A percentile compares a stretch with the other conserved stretches of the same genome.
Conservation (phyloP, 1,140 invertebrate species). For the Panagrolaimus sp. region DNA sequence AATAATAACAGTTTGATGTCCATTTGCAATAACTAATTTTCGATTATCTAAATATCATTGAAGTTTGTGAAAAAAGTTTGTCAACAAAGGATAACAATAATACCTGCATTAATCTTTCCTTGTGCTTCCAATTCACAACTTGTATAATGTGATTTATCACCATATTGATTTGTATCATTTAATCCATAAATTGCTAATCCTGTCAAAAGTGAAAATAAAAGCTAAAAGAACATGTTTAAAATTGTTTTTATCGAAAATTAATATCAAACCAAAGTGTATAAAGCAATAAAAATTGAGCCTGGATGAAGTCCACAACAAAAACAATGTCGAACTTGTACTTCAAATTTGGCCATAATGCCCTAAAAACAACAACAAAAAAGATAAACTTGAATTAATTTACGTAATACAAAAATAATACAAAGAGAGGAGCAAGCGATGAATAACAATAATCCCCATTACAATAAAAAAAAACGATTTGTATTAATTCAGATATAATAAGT, state of each 20-base stretch:
- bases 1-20: conserved; percentile 45
- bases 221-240: conserved; percentile 22
- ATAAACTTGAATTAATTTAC: no score
- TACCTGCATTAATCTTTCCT: conserved; percentile 47
- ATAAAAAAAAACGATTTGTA: no score
- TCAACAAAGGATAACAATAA: no score
- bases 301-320: conserved; percentile 53
- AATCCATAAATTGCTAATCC: conserved; percentile 49
- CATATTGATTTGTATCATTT: conserved; percentile 47
- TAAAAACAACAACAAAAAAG: not conserved
- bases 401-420: no score
- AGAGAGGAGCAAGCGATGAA: no score
- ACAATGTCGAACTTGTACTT: conserved; percentile 54
- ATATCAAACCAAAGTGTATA: conserved; percentile 53
- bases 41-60: conserved; percentile 52
- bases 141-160: conserved; percentile 46
- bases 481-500: no score
- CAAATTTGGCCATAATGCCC: conserved; percentile 52
- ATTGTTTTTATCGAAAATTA: conserved; percentile 19
- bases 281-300: conserved; percentile 48
- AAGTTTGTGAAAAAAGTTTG: no score
- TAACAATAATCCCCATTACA: no score
- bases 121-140: conserved; percentile 53
- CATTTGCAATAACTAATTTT: conserved; percentile 43
- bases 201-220: conserved; percentile 48